These are phyloP conservation scores for Parnassius apollo DNA, from an alignment of 2,888 invertebrate species.

Conservation along the genomic window DNA sequence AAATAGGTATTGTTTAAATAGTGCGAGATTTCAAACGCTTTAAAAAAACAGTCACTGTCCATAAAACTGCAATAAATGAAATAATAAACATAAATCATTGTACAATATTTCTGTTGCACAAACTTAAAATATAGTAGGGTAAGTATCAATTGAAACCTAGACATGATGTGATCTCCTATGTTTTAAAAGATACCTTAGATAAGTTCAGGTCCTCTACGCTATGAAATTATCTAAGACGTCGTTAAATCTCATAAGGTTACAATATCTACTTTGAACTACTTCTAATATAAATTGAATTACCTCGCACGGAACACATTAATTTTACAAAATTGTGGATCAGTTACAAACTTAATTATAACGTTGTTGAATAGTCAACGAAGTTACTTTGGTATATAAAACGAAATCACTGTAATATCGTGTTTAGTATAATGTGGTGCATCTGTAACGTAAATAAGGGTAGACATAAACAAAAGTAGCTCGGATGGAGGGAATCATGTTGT, in stretches of 20 bases:
- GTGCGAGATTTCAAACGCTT: neutral
- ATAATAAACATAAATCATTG: slow-evolving; percentile 6
- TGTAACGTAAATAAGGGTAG: slow-evolving; percentile 48
- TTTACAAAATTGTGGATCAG: slow-evolving; percentile 50
- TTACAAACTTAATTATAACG: slow-evolving; percentile 20
- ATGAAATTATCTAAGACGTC: slow-evolving; percentile 59
- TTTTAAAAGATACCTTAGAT: slow-evolving; percentile 46
- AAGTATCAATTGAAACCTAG: neutral
- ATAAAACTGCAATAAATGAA: slow-evolving; percentile 17
- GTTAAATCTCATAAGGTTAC: slow-evolving; percentile 22
- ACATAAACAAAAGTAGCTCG: slow-evolving; percentile 63
- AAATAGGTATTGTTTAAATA: neutral
- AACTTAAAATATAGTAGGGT: neutral
- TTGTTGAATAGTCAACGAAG: slow-evolving; percentile 13
- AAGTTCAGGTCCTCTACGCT: slow-evolving; percentile 76
- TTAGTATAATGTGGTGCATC: slow-evolving; percentile 47
- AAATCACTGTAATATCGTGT: slow-evolving; percentile 22
- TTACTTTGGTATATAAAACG: slow-evolving; percentile 14
- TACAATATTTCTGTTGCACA: neutral
- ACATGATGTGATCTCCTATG: slow-evolving; percentile 8
- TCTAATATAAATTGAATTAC: slow-evolving; percentile 44
- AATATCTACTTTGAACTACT: slow-evolving; percentile 19
- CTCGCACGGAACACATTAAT: slow-evolving; percentile 80
- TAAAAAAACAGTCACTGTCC: neutral
- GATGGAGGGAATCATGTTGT: slow-evolving; percentile 65